Evolutionary conservation across 1,140 invertebrate genomes (phyloP).

Genomic region (Drosophila pectinifera): DNA sequence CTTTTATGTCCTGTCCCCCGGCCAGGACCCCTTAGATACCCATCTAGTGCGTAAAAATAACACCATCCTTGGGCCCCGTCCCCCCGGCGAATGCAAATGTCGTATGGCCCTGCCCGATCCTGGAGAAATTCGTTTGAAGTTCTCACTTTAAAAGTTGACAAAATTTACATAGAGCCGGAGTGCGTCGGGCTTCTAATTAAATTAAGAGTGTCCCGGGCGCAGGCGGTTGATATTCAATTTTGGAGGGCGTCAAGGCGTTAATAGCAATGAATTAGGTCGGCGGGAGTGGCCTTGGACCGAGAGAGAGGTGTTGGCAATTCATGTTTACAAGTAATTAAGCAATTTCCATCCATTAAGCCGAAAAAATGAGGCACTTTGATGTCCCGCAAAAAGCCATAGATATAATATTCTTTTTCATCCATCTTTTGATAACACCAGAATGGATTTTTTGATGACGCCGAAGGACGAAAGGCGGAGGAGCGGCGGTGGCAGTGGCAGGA

Average conservation of each 20-base stretch:
- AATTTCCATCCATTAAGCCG: conserved; percentile 64
- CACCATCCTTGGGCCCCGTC: conserved; percentile 4
- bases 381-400: conserved; percentile 57
- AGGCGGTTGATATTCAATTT: conserved; percentile 70
- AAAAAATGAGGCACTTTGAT: conserved; percentile 61
- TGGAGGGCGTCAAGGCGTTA: conserved; percentile 73
- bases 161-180: conserved; percentile 64
- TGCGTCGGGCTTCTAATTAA: conserved; percentile 66
- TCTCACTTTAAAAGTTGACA: conserved; percentile 73
- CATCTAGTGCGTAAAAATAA: conserved; percentile 41
- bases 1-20: background rate
- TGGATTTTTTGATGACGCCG: conserved; percentile 51
- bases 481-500: background rate
- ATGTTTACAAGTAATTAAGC: conserved; percentile 82
- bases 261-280: conserved; percentile 71
- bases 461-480: background rate
- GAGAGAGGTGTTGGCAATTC: conserved; percentile 80
- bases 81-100: conserved; percentile 54
- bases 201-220: conserved; percentile 72
- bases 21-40: conserved; percentile 13
- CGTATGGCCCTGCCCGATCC: conserved; percentile 48
- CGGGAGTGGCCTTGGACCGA: conserved; percentile 30
- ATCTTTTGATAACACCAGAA: conserved; percentile 44
- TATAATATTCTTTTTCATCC: conserved; percentile 59
- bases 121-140: conserved; percentile 72